Conservation (phyloP, 2,888 invertebrate genomes). For the Clivina fossor region DNA sequence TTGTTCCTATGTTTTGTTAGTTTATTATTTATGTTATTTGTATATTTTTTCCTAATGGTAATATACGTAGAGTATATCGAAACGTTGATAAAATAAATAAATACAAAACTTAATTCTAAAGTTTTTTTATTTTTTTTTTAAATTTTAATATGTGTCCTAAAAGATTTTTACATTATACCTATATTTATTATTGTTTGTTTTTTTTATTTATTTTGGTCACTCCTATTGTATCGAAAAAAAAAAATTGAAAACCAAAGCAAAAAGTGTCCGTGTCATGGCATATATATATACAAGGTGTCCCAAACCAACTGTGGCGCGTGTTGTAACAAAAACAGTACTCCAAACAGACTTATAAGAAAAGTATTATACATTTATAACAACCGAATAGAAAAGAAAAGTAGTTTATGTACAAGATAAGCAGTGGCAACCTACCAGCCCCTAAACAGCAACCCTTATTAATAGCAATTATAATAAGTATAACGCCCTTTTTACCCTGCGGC, state of each 20-base stretch:
- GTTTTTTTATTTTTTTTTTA: too few species aligned
- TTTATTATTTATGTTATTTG: too few species aligned
- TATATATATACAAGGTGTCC: not conserved
- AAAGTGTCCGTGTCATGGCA: conserved; percentile 1
- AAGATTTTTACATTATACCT: not conserved
- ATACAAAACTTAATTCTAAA: too few species aligned
- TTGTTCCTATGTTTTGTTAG: too few species aligned
- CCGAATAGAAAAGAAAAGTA: too few species aligned
- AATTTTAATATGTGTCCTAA: too few species aligned
- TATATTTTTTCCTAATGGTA: too few species aligned
- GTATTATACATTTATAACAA: not conserved
- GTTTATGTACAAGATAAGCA: too few species aligned
- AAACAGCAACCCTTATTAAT: conserved; percentile 29
- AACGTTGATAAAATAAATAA: too few species aligned
- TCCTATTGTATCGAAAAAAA: not conserved
- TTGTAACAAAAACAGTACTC: not conserved
- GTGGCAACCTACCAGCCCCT: conserved; percentile 8
- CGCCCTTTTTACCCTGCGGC: conserved; percentile 18
- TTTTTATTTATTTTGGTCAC: not conserved
- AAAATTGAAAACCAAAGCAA: not conserved
- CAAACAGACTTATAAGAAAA: too few species aligned
- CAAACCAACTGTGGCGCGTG: conserved; percentile 19
- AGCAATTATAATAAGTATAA: conserved; percentile 27
- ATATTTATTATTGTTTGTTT: not conserved
- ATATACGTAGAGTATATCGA: too few species aligned